A percentile compares a stretch with the other conserved stretches of the same genome.
Conservation (phyloP, 1,140 invertebrate species). For the Gonatopus flavifemur region DNA sequence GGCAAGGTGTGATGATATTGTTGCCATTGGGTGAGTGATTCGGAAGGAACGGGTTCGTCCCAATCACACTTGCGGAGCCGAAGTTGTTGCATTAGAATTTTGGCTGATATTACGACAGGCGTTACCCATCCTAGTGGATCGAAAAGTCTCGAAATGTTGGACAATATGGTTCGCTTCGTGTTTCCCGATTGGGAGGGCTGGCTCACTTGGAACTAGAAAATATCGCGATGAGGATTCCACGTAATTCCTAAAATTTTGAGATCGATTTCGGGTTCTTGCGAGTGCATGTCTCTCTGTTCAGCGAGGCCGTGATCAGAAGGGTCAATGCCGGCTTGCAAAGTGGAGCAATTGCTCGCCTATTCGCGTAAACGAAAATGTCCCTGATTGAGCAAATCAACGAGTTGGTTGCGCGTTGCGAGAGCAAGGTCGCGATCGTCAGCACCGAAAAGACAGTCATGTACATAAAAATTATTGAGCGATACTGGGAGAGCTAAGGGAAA, state of each 20-base stretch:
- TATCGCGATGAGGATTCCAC: background rate
- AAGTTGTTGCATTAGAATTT: no score
- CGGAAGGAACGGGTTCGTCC: no score
- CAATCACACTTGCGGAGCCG: no score
- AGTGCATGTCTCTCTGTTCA: background rate
- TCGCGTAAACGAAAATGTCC: background rate
- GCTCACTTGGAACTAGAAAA: background rate
- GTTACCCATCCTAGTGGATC: no score
- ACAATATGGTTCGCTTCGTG: background rate
- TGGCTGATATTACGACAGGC: no score
- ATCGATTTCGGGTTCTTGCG: background rate
- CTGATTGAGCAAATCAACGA: fast-evolving
- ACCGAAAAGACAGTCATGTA: background rate
- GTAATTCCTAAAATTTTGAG: background rate
- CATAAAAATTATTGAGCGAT: background rate
- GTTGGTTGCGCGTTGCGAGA: background rate
- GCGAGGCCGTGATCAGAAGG: background rate
- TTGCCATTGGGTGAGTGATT: no score
- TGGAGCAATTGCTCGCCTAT: background rate
- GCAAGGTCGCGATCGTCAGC: background rate
- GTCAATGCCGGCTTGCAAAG: background rate
- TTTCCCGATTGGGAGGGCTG: fast-evolving
- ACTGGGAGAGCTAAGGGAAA: background rate
- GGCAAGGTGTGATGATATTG: no score
- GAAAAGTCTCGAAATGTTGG: no score